These are phyloP conservation scores for Candidula unifasciata DNA, from an alignment of 2,888 invertebrate genomes.

Conservation along the genomic window DNA sequence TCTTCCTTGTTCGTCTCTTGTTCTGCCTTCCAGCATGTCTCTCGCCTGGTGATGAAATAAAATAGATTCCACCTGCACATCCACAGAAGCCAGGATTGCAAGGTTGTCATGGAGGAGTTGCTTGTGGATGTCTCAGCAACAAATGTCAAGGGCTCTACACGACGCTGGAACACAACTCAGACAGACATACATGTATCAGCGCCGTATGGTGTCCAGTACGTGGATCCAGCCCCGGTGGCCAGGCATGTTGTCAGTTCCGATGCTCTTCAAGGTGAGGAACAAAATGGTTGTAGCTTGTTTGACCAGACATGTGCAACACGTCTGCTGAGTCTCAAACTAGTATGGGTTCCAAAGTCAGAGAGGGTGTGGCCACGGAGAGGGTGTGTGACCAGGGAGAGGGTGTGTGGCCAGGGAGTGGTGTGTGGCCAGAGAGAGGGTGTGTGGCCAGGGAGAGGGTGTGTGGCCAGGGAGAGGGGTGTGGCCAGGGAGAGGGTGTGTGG, in stretches of 20 bases:
- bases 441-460: too few species aligned
- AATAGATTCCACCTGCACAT: not conserved
- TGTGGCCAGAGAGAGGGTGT: too few species aligned
- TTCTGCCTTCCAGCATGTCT: too few species aligned
- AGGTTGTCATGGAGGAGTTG: slow-evolving; percentile 55
- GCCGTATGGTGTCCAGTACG: slow-evolving; percentile 66
- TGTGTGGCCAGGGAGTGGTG: too few species aligned
- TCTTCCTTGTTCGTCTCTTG: too few species aligned
- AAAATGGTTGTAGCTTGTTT: not conserved
- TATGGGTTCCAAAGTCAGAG: too few species aligned
- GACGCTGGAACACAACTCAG: slow-evolving; percentile 68
- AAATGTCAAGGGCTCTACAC: slow-evolving; percentile 65
- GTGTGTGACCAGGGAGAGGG: too few species aligned
- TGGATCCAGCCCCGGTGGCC: slow-evolving; percentile 74
- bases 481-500: too few species aligned
- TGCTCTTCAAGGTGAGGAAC: slow-evolving; percentile 74
- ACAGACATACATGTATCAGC: slow-evolving; percentile 62
- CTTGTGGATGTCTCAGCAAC: slow-evolving; percentile 67
- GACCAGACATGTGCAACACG: not conserved
- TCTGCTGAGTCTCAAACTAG: too few species aligned
- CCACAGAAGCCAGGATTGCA: slow-evolving; percentile 33
- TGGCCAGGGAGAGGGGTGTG: too few species aligned
- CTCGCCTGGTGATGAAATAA: too few species aligned
- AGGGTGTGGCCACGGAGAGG: too few species aligned
- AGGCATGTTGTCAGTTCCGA: slow-evolving; percentile 74